Percentiles rank a stretch among this genome's conserved stretches.
phyloP scores from a whole-genome alignment of 64 coral and sea anemone genomes.

The Porites lutea region DNA sequence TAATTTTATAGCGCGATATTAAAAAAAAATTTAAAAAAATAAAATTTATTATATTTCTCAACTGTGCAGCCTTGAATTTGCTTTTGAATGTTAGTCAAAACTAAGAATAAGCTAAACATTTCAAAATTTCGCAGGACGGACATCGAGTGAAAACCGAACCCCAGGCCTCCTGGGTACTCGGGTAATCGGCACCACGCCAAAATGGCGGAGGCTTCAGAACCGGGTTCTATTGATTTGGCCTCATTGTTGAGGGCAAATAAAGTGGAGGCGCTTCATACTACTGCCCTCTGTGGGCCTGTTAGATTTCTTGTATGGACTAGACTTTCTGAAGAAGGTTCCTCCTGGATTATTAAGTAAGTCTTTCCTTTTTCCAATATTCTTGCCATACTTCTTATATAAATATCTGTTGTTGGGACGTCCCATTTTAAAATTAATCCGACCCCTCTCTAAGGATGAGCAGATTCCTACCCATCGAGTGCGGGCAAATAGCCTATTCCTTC shows the following conservation, averaged over 20 bases:
- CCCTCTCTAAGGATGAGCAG: too few relatives aligned
- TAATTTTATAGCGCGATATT: too few relatives aligned
- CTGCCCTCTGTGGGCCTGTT: slow-evolving; percentile 58
- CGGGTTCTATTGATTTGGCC: slow-evolving; percentile 42
- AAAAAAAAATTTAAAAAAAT: too few relatives aligned
- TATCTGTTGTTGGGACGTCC: too few relatives aligned
- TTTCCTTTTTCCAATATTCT: not conserved
- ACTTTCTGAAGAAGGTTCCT: slow-evolving; percentile 66
- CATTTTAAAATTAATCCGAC: too few relatives aligned
- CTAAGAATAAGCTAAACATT: too few relatives aligned
- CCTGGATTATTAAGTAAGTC: slow-evolving; percentile 94
- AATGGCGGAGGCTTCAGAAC: slow-evolving; percentile 68
- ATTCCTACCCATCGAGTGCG: too few relatives aligned
- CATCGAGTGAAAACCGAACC: not conserved
- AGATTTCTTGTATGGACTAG: slow-evolving; percentile 91
- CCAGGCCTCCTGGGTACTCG: not conserved
- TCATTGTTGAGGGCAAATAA: slow-evolving; percentile 55
- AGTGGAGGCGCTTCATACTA: slow-evolving; percentile 74
- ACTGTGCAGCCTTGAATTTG: too few relatives aligned
- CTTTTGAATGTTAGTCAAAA: too few relatives aligned
- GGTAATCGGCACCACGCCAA: slow-evolving; percentile 56
- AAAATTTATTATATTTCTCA: too few relatives aligned
- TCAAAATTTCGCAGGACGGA: not conserved
- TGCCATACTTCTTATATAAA: too few relatives aligned
- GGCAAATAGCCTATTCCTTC: too few relatives aligned